Percentiles rank a stretch among this genome's conserved stretches.
Conservation (phyloP, 2,888 invertebrate genomes). For the Polyploca ridens region DNA sequence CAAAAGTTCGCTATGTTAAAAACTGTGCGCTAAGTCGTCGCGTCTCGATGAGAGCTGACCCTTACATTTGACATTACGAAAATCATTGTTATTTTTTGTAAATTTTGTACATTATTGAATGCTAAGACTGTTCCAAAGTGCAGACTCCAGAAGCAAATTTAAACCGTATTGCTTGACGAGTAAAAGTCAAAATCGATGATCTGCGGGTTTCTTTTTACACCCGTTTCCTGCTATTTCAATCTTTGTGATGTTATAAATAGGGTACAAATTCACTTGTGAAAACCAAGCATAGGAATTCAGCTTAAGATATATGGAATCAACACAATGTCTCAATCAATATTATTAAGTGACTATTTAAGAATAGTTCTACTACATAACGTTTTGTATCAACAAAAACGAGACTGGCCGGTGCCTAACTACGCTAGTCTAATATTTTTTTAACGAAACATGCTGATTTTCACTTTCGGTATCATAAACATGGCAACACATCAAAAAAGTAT, state of each 20-base stretch:
- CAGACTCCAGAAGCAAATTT: too few species aligned
- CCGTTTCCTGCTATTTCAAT: too few species aligned
- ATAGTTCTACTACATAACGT: neutral
- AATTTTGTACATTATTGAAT: too few species aligned
- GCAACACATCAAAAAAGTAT: conserved; percentile 17
- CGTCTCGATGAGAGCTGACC: too few species aligned
- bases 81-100: too few species aligned
- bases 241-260: too few species aligned
- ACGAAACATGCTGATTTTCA: conserved; percentile 12
- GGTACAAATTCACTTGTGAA: conserved; percentile 28
- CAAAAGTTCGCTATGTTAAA: too few species aligned
- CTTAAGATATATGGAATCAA: conserved; percentile 39
- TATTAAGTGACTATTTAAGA: neutral
- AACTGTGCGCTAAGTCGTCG: too few species aligned
- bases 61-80: neutral
- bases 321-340: conserved; percentile 25
- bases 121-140: too few species aligned
- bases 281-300: conserved; percentile 9
- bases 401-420: conserved; percentile 36
- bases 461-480: conserved; percentile 18
- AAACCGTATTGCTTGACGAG: too few species aligned
- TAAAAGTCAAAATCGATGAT: too few species aligned
- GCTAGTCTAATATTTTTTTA: conserved; percentile 12
- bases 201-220: too few species aligned
- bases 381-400: conserved; percentile 17